These are phyloP conservation scores for Ophion obscuratus DNA, from an alignment of 2,888 invertebrate genomes.

Conservation along the genomic window DNA sequence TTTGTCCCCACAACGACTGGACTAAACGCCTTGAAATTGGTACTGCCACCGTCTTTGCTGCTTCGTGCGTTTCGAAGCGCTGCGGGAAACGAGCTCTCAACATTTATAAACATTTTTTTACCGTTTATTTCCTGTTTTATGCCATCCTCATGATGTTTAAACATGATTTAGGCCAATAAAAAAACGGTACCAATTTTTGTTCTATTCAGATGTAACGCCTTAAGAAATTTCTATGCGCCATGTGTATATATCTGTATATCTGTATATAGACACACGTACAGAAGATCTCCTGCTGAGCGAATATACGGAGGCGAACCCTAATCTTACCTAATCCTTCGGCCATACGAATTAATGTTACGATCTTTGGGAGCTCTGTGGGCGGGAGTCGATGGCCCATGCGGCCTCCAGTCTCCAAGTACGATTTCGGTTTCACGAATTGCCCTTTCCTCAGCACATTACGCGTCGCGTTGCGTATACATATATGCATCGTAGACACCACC, in stretches of 20 bases:
- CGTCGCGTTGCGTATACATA: constrained; percentile 7
- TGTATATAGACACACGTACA: constrained; percentile 2
- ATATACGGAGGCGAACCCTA: constrained; percentile 61
- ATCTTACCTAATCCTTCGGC: constrained; percentile 75
- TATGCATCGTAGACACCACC: constrained; percentile 1
- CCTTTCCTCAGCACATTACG: constrained; percentile 62
- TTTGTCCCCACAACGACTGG: too few relatives aligned
- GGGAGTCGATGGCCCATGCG: constrained; percentile 72
- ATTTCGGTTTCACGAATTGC: constrained; percentile 76
- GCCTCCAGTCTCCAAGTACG: constrained; percentile 69
- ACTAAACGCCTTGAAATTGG: too few relatives aligned
- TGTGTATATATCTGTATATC: not conserved
- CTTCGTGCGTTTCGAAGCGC: too few relatives aligned
- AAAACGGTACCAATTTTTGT: too few relatives aligned
- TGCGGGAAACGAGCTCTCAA: too few relatives aligned
- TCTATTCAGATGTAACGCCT: too few relatives aligned
- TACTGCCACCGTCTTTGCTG: too few relatives aligned
- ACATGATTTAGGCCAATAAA: too few relatives aligned
- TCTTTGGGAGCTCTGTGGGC: constrained; percentile 67
- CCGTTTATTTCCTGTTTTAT: too few relatives aligned
- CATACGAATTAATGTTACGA: constrained; percentile 79
- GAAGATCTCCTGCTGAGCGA: not conserved
- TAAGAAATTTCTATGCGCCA: too few relatives aligned
- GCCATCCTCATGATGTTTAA: too few relatives aligned
- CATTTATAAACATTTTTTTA: too few relatives aligned